These are phyloP conservation scores for Hippocampus kuda DNA, from an alignment of 2,797 vertebrate genomes.

Conservation along the genomic window DNA sequence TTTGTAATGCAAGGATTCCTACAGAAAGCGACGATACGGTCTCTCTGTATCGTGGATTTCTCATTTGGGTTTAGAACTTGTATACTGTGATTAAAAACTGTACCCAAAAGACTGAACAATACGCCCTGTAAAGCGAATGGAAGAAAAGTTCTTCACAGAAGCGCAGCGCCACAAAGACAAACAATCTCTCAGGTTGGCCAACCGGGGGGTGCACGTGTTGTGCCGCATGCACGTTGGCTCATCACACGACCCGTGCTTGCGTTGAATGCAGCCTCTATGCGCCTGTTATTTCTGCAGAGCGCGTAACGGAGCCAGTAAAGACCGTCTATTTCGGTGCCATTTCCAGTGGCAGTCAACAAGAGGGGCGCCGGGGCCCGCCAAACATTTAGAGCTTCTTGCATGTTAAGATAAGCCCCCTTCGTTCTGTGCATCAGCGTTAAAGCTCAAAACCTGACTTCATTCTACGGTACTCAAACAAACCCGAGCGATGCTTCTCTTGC, in stretches of 20 bases:
- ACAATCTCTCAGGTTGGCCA: too few species aligned
- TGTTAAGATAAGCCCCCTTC: constrained; percentile 59
- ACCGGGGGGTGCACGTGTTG: too few species aligned
- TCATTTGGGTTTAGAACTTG: too few species aligned
- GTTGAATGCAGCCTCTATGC: constrained; percentile 58
- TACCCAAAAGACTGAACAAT: neutral
- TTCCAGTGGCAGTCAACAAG: constrained; percentile 48
- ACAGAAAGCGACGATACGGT: too few species aligned
- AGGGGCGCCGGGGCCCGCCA: constrained; percentile 43
- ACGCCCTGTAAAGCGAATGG: neutral
- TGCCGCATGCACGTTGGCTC: constrained; percentile 11
- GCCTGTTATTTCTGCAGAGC: constrained; percentile 52
- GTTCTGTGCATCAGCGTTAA: constrained; percentile 52
- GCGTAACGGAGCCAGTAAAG: constrained; percentile 33
- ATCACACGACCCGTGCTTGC: constrained; percentile 36
- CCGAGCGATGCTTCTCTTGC: constrained; percentile 32
- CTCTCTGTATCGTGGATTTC: too few species aligned
- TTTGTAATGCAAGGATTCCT: too few species aligned
- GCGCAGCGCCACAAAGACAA: neutral
- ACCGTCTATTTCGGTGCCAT: constrained; percentile 35
- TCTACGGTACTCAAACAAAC: constrained; percentile 32
- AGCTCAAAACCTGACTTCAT: constrained; percentile 67
- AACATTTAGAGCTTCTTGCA: constrained; percentile 43
- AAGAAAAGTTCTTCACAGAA: neutral
- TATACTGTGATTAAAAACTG: too few species aligned